Percentiles rank a stretch among this genome's conserved stretches.
These are phyloP conservation scores for Atherinomorus stipes DNA, from an alignment of 2,113 vertebrate genomes.

Conservation along the genomic window DNA sequence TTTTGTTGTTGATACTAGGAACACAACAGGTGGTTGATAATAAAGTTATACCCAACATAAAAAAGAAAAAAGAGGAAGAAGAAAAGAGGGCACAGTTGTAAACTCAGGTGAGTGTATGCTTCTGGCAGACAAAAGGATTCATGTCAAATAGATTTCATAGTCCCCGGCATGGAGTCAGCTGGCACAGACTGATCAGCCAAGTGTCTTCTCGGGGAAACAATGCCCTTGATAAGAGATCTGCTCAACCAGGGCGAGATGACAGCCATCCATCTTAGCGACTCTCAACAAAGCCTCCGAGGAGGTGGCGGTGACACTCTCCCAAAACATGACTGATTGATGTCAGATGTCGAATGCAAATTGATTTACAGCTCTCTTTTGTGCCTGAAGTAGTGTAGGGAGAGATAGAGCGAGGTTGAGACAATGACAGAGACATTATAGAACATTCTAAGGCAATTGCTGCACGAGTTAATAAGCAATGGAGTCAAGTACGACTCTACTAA, in stretches of 20 bases:
- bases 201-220: slow-evolving; percentile 63
- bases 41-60: neutral
- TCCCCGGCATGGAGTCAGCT: slow-evolving; percentile 23
- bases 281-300: slow-evolving; percentile 58
- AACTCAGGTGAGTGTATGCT: neutral
- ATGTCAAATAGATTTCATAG: slow-evolving; percentile 27
- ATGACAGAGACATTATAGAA: slow-evolving; percentile 44
- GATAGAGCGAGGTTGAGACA: slow-evolving; percentile 21
- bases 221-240: slow-evolving; percentile 73
- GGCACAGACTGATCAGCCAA: slow-evolving; percentile 35
- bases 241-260: slow-evolving; percentile 68
- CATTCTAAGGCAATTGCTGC: slow-evolving; percentile 44
- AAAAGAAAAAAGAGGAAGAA: neutral
- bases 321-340: slow-evolving; percentile 80
- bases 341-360: slow-evolving; percentile 77
- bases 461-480: slow-evolving; percentile 66
- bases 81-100: neutral
- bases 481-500: slow-evolving; percentile 54
- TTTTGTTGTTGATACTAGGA: neutral
- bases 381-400: slow-evolving; percentile 25
- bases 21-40: neutral
- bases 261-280: slow-evolving; percentile 71
- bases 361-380: slow-evolving; percentile 68
- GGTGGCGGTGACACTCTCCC: slow-evolving; percentile 62
- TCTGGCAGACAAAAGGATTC: slow-evolving; percentile 25